A percentile compares a stretch with the other conserved stretches of the same genome.
These are phyloP conservation scores for Andrena praecox DNA, from an alignment of 2,888 invertebrate species.

Conservation along the genomic window DNA sequence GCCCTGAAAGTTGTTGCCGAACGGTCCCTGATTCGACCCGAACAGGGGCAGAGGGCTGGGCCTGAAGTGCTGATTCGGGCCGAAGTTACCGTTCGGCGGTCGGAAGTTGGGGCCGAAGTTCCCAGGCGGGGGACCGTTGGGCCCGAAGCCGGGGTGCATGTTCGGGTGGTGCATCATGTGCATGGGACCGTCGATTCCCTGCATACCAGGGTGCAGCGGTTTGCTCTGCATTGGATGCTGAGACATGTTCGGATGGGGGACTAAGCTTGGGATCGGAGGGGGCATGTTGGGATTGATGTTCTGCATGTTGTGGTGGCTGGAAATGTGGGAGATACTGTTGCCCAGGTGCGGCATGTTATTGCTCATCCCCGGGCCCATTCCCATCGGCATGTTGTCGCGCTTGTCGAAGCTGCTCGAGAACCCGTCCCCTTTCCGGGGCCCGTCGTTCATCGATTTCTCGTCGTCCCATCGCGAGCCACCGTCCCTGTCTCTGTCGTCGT, in stretches of 20 bases:
- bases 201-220: constrained; percentile 68
- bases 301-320: constrained; percentile 81
- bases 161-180: constrained; percentile 80
- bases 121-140: constrained; percentile 79
- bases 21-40: constrained; percentile 75
- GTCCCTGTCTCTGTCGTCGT: constrained; percentile 71
- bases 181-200: constrained; percentile 77
- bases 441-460: constrained; percentile 70
- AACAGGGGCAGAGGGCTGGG: constrained; percentile 79
- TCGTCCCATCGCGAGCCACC: constrained; percentile 77
- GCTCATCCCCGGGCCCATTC: constrained; percentile 67
- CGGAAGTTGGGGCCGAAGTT: constrained; percentile 77
- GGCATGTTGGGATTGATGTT: constrained; percentile 81
- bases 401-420: constrained; percentile 76
- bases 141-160: constrained; percentile 80
- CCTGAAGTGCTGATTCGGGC: constrained; percentile 79
- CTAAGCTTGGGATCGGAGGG: constrained; percentile 72
- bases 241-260: constrained; percentile 75
- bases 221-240: constrained; percentile 75
- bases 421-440: constrained; percentile 67
- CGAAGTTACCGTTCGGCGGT: constrained; percentile 80
- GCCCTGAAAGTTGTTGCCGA: constrained; percentile 76
- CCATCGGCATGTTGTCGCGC: constrained; percentile 74
- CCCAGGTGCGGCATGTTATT: constrained; percentile 68
- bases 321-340: constrained; percentile 67